Evolutionary conservation across 2,797 vertebrate genomes (phyloP).

Genomic region (Zonotrichia albicollis): DNA sequence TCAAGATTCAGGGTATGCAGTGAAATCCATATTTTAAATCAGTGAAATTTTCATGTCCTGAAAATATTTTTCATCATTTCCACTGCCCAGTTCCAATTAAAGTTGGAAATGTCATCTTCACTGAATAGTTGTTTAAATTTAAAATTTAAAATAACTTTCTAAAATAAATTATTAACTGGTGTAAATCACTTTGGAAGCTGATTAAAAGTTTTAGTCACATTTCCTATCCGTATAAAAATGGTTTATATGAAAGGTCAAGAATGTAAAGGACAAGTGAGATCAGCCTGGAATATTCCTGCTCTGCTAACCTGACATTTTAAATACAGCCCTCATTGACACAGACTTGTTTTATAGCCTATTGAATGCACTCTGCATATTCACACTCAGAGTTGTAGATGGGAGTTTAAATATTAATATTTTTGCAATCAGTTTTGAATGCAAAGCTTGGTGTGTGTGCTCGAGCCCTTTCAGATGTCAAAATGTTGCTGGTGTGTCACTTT

Average conservation of each 20-base stretch:
- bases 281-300: not conserved
- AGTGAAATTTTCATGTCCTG: rapidly evolving
- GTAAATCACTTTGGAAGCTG: not conserved
- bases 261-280: not conserved
- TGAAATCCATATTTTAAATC: not conserved
- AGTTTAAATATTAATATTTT: not conserved
- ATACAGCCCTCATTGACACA: not conserved
- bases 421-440: not conserved
- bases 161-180: not conserved
- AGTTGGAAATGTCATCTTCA: not conserved
- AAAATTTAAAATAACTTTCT: not conserved
- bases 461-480: not conserved
- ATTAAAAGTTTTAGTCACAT: not conserved
- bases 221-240: not conserved
- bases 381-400: not conserved
- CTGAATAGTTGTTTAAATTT: not conserved
- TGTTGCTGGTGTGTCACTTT: not conserved
- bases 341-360: not conserved
- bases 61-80: not conserved
- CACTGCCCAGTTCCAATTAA: not conserved
- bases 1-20: not conserved
- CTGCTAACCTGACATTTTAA: not conserved
- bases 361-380: not conserved
- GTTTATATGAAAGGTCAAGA: not conserved
- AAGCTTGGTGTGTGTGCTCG: rapidly evolving